phyloP scores from a whole-genome alignment of 1,140 invertebrate species.

The Paracyclopina nana region DNA sequence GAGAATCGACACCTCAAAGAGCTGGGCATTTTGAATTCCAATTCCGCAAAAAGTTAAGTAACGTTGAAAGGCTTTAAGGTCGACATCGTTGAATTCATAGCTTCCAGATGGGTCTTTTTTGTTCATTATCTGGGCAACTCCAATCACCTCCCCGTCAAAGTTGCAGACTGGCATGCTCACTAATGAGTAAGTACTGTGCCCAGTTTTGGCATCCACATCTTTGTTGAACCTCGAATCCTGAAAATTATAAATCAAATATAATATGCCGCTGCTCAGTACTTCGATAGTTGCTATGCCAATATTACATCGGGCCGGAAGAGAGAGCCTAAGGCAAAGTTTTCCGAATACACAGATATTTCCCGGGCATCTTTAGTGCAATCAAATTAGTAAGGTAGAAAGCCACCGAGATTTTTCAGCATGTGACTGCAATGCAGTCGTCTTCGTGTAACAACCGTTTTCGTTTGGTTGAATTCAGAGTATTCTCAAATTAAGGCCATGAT shows the following conservation, averaged over 20 bases:
- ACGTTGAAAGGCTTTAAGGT: constrained; percentile 55
- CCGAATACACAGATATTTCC: no score
- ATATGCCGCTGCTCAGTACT: no score
- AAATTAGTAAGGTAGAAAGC: no score
- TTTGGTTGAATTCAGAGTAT: no score
- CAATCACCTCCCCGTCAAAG: constrained; percentile 83
- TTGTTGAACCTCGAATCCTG: constrained; percentile 67
- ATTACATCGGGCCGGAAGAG: no score
- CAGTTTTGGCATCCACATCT: constrained; percentile 71
- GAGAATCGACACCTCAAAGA: constrained; percentile 78
- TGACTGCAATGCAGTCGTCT: no score
- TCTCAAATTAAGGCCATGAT: no score
- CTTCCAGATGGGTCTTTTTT: constrained; percentile 47
- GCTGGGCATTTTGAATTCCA: constrained; percentile 86
- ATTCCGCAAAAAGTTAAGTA: constrained; percentile 93
- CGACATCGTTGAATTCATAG: constrained; percentile 62
- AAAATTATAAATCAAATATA: constrained; percentile 17
- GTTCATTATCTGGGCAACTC: constrained; percentile 91
- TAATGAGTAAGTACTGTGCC: constrained; percentile 74
- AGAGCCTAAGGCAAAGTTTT: no score
- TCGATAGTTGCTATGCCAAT: no score
- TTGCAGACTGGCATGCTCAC: constrained; percentile 89
- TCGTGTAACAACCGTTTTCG: no score
- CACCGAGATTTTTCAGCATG: no score
- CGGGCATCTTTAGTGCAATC: no score